These are phyloP conservation scores for Trissolcus brochymenae DNA, from an alignment of 2,888 invertebrate genomes.

Conservation along the genomic window DNA sequence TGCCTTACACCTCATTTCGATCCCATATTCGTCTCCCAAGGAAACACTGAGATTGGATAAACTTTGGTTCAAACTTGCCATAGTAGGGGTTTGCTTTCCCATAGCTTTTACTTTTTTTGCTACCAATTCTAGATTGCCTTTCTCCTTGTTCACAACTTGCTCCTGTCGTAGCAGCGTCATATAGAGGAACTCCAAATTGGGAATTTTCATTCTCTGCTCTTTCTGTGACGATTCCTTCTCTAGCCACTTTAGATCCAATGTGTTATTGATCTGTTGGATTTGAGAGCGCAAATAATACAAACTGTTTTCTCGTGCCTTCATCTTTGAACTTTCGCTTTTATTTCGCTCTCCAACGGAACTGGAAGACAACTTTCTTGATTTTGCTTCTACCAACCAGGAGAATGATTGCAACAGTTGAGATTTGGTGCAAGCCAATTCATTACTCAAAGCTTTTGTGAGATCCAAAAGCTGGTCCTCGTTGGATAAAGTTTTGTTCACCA, in stretches of 20 bases:
- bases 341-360: conserved; percentile 76
- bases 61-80: conserved; percentile 61
- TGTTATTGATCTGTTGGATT: conserved; percentile 83
- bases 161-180: conserved; percentile 86
- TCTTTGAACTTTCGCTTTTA: conserved; percentile 82
- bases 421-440: conserved; percentile 80
- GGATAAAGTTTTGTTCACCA: conserved; percentile 78
- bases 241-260: conserved; percentile 87
- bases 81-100: conserved; percentile 58
- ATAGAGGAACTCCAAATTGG: conserved; percentile 86
- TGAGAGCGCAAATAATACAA: conserved; percentile 86
- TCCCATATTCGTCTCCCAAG: conserved; percentile 64
- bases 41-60: conserved; percentile 66
- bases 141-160: conserved; percentile 81
- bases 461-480: conserved; percentile 81
- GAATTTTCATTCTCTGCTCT: conserved; percentile 79
- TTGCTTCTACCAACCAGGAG: conserved; percentile 80
- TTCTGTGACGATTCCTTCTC: conserved; percentile 71
- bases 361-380: conserved; percentile 76
- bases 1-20: conserved; percentile 68
- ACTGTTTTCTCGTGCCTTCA: conserved; percentile 83
- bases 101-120: conserved; percentile 66
- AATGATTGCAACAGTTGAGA: conserved; percentile 78
- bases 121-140: conserved; percentile 64
- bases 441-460: conserved; percentile 79